Base-by-base conservation (phyloP, 1,140 invertebrate species). In the Cydia splendana region DNA sequence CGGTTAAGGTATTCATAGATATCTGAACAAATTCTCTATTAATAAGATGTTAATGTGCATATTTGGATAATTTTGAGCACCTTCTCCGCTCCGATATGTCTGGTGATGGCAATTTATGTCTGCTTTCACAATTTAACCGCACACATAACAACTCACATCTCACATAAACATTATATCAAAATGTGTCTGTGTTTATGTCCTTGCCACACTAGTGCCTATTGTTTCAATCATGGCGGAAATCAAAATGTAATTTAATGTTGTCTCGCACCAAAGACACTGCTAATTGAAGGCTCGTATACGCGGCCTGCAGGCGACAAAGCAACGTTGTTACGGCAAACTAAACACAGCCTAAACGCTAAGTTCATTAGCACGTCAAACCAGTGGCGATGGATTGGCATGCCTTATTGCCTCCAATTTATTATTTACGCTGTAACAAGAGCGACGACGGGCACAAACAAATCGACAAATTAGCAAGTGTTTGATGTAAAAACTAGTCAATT, bases 301-400 rank as follows among this genome's bases (percentile, higher is more conserved):
- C 30, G 30, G 67, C 67, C n/a, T 34, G 28, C 67, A 38, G 38
- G n/a, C 67, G 67, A 71, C 67, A 71, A 71, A 71, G 67, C 67
- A 71, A 71, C 67, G 24, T 71, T 71, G 34, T 38, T 71, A 71
- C 67, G 67, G 13, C 18, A 71, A 71, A 34, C 67, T 38, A 71
- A 71, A 71, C 67, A 71, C 34, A 42, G 38, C 34, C 67, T 71
- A 38, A 38, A 71, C 67, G 67, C 5, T 42, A 45, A 71, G 67
- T 71, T 71, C 30, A 71, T 71, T 71, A 71, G 34, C 67, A 71
- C 67, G 45, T 71, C 67, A 71, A 71, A 71, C 67, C 67, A 69
- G 24, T 20, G n/a, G 67, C 67, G 38, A 71, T 71, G 67, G 67
- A 71, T 71, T 71, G 67, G 13, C 18, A 20, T 62, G 57, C 57